Base-by-base conservation (phyloP, 2,113 vertebrate species). In the Elanus axillaris region DNA sequence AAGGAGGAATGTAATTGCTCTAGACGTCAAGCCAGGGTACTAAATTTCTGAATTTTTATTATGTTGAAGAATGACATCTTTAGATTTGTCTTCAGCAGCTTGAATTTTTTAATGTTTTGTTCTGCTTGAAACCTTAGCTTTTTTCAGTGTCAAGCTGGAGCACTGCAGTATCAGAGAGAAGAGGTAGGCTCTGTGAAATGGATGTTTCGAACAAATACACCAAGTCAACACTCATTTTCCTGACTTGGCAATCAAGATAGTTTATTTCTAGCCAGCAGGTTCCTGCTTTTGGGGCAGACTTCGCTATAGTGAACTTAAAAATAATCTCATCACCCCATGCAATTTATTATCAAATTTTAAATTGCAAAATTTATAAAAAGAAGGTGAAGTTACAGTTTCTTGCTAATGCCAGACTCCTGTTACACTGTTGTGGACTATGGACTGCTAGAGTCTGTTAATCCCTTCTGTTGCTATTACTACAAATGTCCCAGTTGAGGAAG, bases 391-490 rank as follows among this genome's bases (percentile, higher is more conserved):
- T 91, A 43, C 5, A 3, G 6, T 31, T 29, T 71, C 67, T 76
- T 12, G 5, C 25, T 69, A 19, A 45, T 76, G 71, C 76, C 71
- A 79, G 43, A 22, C 53, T 80, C 16, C 50, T 75, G 29, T 50
- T 25, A 20, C 0, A 0, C 25, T 29, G 7, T 31, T 69, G 40
- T 29, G 63, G 45, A 18, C 53, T 73, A 10, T 1, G 5, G 43
- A 23, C 47, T 34, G 32, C 34, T 48, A 3, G 15, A 29, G 50
- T 59, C 21, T 52, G 6, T 60, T 66, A 45, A 29, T 66, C 27
- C 16, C 13, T 76, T 71, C 72, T 83, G 0, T 34, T 71, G 63
- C 31, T 76, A 8, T 69, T 92, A 15, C 42, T 58, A 5, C 19
- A 58, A 36, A 20, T 20, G 31, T 68, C 81, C 56, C 29, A 13